phyloP scores from a whole-genome alignment of 1,140 invertebrate species.

The Pogonognathellus flavescens region DNA sequence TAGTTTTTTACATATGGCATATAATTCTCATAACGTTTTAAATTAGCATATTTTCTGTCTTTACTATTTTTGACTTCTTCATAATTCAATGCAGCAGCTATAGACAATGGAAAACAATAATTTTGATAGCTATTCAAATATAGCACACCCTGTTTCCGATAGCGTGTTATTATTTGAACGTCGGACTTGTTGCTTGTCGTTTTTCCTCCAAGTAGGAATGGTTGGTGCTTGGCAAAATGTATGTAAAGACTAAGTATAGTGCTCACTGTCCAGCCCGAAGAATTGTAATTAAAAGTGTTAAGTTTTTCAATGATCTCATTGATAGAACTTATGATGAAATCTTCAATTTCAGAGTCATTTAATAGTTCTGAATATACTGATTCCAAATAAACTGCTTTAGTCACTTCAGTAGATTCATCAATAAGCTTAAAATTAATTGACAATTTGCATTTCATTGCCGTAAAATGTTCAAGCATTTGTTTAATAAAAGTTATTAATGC shows the following conservation, averaged over 20 bases:
- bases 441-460: neutral
- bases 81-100: neutral
- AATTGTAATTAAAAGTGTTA: neutral
- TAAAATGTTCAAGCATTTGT: neutral
- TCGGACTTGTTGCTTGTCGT: neutral
- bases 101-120: neutral
- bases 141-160: neutral
- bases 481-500: neutral
- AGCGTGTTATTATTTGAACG: no score
- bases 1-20: neutral
- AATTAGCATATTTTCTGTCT: neutral
- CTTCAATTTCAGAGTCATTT: neutral
- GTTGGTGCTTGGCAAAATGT: neutral
- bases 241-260: neutral
- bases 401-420: neutral
- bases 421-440: neutral
- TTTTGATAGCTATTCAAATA: neutral
- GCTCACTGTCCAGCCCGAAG: neutral
- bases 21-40: neutral
- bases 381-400: neutral
- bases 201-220: neutral
- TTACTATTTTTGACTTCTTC: no score
- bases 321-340: neutral
- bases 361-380: neutral
- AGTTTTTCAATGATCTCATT: neutral